Percentiles rank a stretch among this genome's conserved stretches.
phyloP scores from a whole-genome alignment of 2,888 invertebrate species.

The Nephrotoma appendiculata region DNA sequence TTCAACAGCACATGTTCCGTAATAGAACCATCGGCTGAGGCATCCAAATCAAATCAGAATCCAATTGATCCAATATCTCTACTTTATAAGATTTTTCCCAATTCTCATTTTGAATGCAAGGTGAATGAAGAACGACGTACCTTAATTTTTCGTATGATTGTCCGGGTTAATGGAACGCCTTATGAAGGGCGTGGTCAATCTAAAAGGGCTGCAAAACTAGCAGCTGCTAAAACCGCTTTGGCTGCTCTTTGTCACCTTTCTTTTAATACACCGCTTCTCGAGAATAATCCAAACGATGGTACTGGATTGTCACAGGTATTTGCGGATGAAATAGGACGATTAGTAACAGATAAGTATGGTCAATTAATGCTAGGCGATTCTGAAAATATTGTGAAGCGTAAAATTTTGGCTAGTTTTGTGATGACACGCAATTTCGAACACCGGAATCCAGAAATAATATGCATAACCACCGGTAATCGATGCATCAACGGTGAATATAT shows the following conservation, averaged over 20 bases:
- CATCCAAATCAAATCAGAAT: slow-evolving; percentile 35
- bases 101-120: slow-evolving; percentile 55
- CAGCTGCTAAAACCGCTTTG: slow-evolving; percentile 76
- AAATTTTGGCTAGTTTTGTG: slow-evolving; percentile 94
- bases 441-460: slow-evolving; percentile 37
- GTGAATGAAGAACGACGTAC: slow-evolving; percentile 40
- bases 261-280: slow-evolving; percentile 27
- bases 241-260: slow-evolving; percentile 39
- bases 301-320: slow-evolving; percentile 51
- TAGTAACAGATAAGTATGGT: slow-evolving; percentile 60
- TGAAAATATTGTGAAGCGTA: slow-evolving; percentile 60
- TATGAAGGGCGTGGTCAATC: slow-evolving; percentile 80
- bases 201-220: slow-evolving; percentile 82
- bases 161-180: slow-evolving; percentile 49
- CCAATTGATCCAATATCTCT: slow-evolving; percentile 70
- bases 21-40: slow-evolving; percentile 19
- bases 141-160: slow-evolving; percentile 69
- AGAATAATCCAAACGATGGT: slow-evolving; percentile 27
- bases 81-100: slow-evolving; percentile 73
- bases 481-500: slow-evolving; percentile 89
- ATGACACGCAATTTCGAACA: slow-evolving; percentile 53
- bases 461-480: slow-evolving; percentile 83
- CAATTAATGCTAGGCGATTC: slow-evolving; percentile 55
- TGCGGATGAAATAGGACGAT: slow-evolving; percentile 58
- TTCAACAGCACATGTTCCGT: slow-evolving; percentile 16